phyloP scores from a whole-genome alignment of 2,113 vertebrate genomes.

The Pachyramphus minor region DNA sequence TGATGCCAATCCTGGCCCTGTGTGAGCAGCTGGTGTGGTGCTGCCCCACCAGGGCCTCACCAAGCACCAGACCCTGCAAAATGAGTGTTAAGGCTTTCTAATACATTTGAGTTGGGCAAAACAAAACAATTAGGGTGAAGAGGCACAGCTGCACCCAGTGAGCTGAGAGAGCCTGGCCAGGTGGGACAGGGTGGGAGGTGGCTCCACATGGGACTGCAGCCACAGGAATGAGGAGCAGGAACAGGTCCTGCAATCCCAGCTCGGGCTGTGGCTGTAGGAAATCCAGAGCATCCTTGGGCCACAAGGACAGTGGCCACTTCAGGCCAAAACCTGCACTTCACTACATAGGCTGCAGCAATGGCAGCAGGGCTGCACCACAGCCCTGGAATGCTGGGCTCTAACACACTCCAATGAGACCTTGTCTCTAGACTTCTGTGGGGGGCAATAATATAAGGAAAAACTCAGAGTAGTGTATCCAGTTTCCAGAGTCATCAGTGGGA shows the following conservation, averaged over 20 bases:
- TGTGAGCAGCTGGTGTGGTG: neutral
- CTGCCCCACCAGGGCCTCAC: neutral
- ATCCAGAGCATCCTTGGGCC: fast-evolving
- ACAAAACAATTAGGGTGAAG: neutral
- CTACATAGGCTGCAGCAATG: fast-evolving
- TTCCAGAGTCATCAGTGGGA: neutral
- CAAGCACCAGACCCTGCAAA: neutral
- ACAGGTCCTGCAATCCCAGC: fast-evolving
- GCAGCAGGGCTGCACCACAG: neutral
- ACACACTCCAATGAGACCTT: neutral
- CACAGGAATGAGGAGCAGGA: neutral
- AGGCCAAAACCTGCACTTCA: neutral
- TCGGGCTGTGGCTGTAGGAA: neutral
- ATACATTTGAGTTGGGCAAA: neutral
- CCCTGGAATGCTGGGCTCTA: neutral
- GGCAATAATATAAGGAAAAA: neutral
- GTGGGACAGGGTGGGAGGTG: neutral
- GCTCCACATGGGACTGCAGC: fast-evolving
- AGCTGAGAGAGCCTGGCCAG: neutral
- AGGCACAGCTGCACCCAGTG: neutral
- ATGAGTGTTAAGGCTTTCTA: neutral
- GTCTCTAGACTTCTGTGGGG: neutral
- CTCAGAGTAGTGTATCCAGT: neutral
- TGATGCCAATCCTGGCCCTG: neutral
- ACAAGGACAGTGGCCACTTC: fast-evolving